Conservation (phyloP, 2,797 vertebrate genomes). For the Etheostoma nigrum region DNA sequence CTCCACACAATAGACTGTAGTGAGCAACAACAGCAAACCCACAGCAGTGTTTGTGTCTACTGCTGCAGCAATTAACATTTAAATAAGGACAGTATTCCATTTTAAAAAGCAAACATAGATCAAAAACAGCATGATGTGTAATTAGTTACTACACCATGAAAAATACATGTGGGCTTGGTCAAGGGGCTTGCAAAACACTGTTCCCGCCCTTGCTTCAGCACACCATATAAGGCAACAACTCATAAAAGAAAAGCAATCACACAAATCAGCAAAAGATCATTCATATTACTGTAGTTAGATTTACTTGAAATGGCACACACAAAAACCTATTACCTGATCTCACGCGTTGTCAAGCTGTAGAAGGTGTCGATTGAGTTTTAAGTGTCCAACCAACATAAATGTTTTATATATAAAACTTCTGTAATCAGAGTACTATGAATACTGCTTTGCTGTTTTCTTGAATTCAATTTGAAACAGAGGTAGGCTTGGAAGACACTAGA, state of each 20-base stretch:
- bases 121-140: slow-evolving; percentile 45
- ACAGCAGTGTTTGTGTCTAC: not conserved
- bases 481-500: not conserved
- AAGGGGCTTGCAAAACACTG: slow-evolving; percentile 81
- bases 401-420: not conserved
- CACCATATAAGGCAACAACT: slow-evolving; percentile 87
- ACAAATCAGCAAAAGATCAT: slow-evolving; percentile 39
- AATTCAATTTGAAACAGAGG: not conserved
- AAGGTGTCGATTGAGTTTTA: slow-evolving; percentile 12
- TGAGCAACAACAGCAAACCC: slow-evolving; percentile 25
- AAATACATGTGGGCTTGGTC: slow-evolving; percentile 84
- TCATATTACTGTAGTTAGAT: not conserved
- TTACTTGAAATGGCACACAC: not conserved
- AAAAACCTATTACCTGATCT: slow-evolving; percentile 11
- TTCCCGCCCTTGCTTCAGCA: slow-evolving; percentile 80
- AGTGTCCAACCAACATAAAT: not conserved
- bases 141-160: slow-evolving; percentile 72
- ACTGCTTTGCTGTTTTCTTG: not conserved
- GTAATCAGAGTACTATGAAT: not conserved
- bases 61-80: slow-evolving; percentile 14
- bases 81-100: not conserved
- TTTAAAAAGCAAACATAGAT: slow-evolving; percentile 11
- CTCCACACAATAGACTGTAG: slow-evolving; percentile 29
- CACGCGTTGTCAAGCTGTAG: not conserved
- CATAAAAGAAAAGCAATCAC: slow-evolving; percentile 68